Evolutionary conservation across 2,888 invertebrate genomes (phyloP).

Genomic region (Elegia similella): DNA sequence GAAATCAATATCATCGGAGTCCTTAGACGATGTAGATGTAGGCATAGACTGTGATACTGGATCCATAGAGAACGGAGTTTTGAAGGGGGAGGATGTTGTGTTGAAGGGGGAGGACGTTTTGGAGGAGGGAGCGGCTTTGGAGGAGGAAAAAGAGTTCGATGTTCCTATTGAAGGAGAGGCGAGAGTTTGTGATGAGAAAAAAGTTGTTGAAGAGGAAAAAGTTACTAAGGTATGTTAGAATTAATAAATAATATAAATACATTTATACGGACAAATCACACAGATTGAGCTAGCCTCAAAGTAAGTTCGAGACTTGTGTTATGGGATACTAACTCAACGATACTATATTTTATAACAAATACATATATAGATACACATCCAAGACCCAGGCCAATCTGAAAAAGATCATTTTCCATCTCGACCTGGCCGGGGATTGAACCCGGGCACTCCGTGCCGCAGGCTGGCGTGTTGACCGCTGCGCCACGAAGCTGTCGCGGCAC

Average conservation of each 20-base stretch:
- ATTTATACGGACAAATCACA: not conserved
- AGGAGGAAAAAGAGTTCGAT: not conserved
- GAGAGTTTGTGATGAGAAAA: not conserved
- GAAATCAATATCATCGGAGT: not conserved
- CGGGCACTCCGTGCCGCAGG: too few relatives aligned
- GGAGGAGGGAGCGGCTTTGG: not conserved
- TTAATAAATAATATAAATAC: too few relatives aligned
- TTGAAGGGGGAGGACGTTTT: not conserved
- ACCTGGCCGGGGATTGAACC: too few relatives aligned
- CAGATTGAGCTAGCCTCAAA: too few relatives aligned
- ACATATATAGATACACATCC: too few relatives aligned
- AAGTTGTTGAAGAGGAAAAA: not conserved
- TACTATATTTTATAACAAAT: too few relatives aligned
- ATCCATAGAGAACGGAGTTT: not conserved
- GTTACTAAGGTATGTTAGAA: not conserved
- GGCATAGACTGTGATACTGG: conserved; percentile 17
- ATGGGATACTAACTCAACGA: too few relatives aligned
- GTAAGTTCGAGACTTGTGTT: too few relatives aligned
- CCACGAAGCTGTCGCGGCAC: too few relatives aligned
- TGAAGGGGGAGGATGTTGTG: not conserved
- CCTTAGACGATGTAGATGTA: conserved; percentile 12
- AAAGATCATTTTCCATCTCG: too few relatives aligned
- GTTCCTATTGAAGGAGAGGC: not conserved
- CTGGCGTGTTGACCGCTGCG: too few relatives aligned
- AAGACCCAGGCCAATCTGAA: too few relatives aligned